These are phyloP conservation scores for Coendou prehensilis DNA, from an alignment of 2,797 vertebrate species.

Conservation along the genomic window DNA sequence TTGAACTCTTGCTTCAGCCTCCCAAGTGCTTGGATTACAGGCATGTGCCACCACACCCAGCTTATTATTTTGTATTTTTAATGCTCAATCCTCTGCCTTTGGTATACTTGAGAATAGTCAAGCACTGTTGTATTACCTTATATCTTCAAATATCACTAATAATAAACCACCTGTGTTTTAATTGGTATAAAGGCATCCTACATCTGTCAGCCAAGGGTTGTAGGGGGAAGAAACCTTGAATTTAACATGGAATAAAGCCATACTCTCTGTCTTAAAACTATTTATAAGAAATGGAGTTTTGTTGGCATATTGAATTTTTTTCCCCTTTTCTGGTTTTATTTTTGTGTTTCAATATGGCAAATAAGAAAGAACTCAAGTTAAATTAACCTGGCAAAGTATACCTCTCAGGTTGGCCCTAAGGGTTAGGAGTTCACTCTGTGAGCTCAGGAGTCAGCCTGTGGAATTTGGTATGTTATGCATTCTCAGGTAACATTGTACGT, in stretches of 20 bases:
- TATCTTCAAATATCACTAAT: background rate
- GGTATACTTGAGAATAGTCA: conserved; percentile 10
- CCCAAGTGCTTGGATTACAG: no score
- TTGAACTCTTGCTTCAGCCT: no score
- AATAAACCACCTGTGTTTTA: background rate
- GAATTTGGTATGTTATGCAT: background rate
- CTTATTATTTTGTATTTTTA: background rate
- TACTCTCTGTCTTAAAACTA: background rate
- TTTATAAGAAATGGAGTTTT: background rate
- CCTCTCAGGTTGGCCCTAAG: background rate
- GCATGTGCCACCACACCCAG: background rate
- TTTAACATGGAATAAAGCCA: background rate
- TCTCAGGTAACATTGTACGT: background rate
- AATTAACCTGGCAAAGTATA: background rate
- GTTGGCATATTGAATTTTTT: background rate
- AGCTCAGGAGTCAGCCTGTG: background rate
- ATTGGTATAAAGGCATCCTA: background rate
- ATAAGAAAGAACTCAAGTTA: background rate
- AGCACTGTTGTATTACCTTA: background rate
- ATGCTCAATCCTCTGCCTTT: background rate
- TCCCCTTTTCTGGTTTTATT: background rate
- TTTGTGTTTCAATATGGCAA: background rate
- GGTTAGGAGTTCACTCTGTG: background rate
- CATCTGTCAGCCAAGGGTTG: background rate
- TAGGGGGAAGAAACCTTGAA: background rate